Base-by-base conservation (phyloP, 2,113 vertebrate genomes). In the Puma concolor region DNA sequence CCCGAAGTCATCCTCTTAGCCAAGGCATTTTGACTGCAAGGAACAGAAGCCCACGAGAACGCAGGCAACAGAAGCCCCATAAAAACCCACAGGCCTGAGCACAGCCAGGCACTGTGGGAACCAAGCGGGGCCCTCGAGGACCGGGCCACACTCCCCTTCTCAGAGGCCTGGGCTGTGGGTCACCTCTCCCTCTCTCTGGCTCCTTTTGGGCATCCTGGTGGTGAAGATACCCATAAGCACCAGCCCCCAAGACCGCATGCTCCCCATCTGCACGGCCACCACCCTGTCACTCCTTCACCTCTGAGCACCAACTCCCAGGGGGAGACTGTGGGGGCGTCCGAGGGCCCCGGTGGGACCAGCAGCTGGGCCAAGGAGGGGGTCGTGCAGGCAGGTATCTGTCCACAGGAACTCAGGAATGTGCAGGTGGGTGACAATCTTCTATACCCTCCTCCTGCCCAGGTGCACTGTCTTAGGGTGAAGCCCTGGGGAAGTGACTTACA, bases 251-350 rank as follows among this genome's bases (percentile, higher is more conserved):
- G 38, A 48, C 69, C 14, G 2, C 27, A 7, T 6, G 10, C 44
- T 31, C 11, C 77, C 27, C 57, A 31, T 10, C 17, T 25, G 12
- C 60, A 29, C 36, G 0, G 1, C 12, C 36, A 38, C 7, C 10
- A 25, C 29, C 21, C 7, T 2, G 38, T 4, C 17, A 0, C 8
- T 5, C 0, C 54, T 16, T 44, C 16, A 10, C 27, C 17, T 15
- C 10, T 14, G 71, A 86, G 74, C 60, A 1, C 60, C 64, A 27
- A 0, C 72, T 86, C 60, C 89, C 81, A 17, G 15, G 7, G 15
- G 89, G 25, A 15, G 13, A 23, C 69, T 17, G 17, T 7, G 66
- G 41, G 69, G 38, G 36, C 38, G 14, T 31, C 66, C 0, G 38
- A 44, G 52, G 54, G 27, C 50, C 21, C 48, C 48, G 4, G 41